Base-by-base conservation (phyloP, 2,888 invertebrate genomes). In the Andrena praecox region DNA sequence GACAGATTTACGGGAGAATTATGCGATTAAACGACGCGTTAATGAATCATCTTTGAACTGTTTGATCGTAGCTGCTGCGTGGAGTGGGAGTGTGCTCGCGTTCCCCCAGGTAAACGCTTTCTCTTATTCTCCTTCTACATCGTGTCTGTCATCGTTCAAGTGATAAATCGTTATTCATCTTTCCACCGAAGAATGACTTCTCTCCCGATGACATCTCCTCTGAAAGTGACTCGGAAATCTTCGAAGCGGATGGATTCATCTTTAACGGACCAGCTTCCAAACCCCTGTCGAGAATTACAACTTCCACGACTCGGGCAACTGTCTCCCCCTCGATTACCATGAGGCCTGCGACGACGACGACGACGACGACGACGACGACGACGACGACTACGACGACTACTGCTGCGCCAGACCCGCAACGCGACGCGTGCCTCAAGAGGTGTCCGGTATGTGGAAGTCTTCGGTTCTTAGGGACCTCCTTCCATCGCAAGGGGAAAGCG, bases 251-350 rank as follows among this genome's bases (percentile, higher is more conserved):
- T 42, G 88, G 88, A 27, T 91, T 91, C n/a, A 64, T 74, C 52
- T 91, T 91, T 66, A 86, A 91, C 5, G 91, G 91, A 5, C 87
- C 87, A 8, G 84, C 77, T 5, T 75, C 84, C 16, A 60, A 85
- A 69, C 63, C 79, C 16, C 31, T 42, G 29, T 8, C 20, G 29
- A 7, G 29, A 10, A 20, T 42, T 42, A 42, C 42, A 16, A 42
- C 42, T 42, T 16, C 42, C 16, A 42, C 42, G 42, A 4, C 42
- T 42, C 42, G 16, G 42, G 42, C 4, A 42, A 16, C 42, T 42
- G 16, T 42, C 16, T 1, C 16, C 5, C 5, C 1, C 16, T 1
- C 54, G 54, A 8, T 20, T 54, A 2, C 24, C 24, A 20, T 10
- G 20, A 54, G 0, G 1, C 54, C 24, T 54, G 20, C 20, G 20